Percentiles rank a stretch among this genome's conserved stretches.
Conservation (phyloP, 2,888 invertebrate genomes). For the Orchesella flavescens region DNA sequence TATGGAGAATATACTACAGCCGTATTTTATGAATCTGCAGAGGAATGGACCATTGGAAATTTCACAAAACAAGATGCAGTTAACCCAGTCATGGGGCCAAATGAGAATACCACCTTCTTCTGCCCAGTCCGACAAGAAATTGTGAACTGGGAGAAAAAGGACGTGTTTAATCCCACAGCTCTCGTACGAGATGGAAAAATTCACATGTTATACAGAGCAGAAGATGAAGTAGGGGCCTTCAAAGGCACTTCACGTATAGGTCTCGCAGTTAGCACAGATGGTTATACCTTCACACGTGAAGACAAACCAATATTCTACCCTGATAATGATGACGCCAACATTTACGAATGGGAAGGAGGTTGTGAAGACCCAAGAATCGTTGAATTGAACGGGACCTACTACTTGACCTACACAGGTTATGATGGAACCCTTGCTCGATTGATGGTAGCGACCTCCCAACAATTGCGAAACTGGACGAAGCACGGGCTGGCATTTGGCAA, state of each 20-base stretch:
- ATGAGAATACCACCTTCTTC: conserved; percentile 59
- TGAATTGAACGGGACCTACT: conserved; percentile 42
- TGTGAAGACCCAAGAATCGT: conserved; percentile 68
- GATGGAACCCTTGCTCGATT: conserved; percentile 64
- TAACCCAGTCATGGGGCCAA: conserved; percentile 67
- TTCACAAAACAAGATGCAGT: conserved; percentile 66
- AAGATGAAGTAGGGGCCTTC: conserved; percentile 65
- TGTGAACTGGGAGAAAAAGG: conserved; percentile 68
- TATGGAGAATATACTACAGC: not conserved
- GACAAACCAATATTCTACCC: conserved; percentile 67
- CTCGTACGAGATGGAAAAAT: conserved; percentile 62
- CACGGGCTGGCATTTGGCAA: conserved; percentile 64
- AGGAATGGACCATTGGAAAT: conserved; percentile 63
- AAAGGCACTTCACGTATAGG: conserved; percentile 70
- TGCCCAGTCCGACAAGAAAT: conserved; percentile 65
- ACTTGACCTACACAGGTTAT: conserved; percentile 68
- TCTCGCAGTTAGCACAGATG: conserved; percentile 65
- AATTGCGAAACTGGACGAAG: conserved; percentile 65
- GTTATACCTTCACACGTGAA: conserved; percentile 60
- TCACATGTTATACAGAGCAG: conserved; percentile 68
- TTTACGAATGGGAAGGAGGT: conserved; percentile 69
- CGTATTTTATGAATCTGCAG: not conserved
- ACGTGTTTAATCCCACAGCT: conserved; percentile 70
- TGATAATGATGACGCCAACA: conserved; percentile 45
- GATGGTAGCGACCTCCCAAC: conserved; percentile 64